Conservation (phyloP, 2,888 invertebrate genomes). For the Lasioglossum calceatum region DNA sequence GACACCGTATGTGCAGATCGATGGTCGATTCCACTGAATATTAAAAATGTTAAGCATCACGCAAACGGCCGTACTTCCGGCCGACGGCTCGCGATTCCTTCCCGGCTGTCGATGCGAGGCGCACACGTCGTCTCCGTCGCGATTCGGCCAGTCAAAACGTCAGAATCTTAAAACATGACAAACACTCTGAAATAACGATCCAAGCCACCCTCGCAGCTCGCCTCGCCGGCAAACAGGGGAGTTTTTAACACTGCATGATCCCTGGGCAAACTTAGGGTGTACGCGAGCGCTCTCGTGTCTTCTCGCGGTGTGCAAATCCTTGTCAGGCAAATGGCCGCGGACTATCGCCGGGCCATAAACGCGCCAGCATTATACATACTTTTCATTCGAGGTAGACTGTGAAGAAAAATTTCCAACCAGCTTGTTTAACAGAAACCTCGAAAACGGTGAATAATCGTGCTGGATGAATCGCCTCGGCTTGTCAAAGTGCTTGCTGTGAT, state of each 20-base stretch:
- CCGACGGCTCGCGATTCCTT: not conserved
- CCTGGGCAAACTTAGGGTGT: constrained; percentile 81
- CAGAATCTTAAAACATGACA: constrained; percentile 84
- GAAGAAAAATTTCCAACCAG: not conserved
- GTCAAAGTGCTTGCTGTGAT: not conserved
- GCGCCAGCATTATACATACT: constrained; percentile 21
- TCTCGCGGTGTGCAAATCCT: constrained; percentile 68
- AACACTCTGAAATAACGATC: constrained; percentile 84
- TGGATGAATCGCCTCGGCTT: not conserved
- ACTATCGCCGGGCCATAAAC: constrained; percentile 52
- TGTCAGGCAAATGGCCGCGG: constrained; percentile 64
- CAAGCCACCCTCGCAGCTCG: constrained; percentile 78
- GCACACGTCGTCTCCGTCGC: constrained; percentile 47
- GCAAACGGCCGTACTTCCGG: not conserved
- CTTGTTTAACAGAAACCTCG: not conserved
- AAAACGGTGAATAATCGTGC: not conserved
- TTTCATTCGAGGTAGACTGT: not conserved
- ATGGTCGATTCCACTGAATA: not conserved
- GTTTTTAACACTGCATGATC: constrained; percentile 84
- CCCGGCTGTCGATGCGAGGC: constrained; percentile 25
- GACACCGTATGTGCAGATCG: not conserved
- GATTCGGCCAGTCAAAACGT: constrained; percentile 83
- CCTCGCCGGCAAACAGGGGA: constrained; percentile 82
- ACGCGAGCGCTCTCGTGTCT: constrained; percentile 66
- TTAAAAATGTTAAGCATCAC: not conserved